Base-by-base conservation (phyloP, 2,797 vertebrate genomes). In the Sternotherus odoratus region DNA sequence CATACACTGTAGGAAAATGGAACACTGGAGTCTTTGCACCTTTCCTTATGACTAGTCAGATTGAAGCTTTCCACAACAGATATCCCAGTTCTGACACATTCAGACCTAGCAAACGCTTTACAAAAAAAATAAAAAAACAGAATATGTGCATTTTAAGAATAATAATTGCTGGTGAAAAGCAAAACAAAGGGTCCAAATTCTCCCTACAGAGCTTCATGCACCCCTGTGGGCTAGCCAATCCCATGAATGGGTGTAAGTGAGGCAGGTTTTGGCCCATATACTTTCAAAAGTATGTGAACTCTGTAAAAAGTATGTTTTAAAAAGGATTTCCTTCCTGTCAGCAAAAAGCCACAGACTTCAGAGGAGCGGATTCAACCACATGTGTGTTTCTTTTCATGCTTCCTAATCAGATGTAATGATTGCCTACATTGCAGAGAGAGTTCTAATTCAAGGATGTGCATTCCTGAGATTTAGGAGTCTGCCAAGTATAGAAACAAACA, bases 261-360 rank as follows among this genome's bases (percentile, higher is more conserved):
- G 96, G 48, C 15, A 91, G 90, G 81, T 92, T 95, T 95, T 96
- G 89, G 79, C 88, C 96, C 82, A 83, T 57, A 88, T 81, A 91
- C 57, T 49, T 94, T 83, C 80, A 96, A 95, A 96, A 89, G 57
- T 90, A 95, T 96, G 94, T 95, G 95, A 96, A 96, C 94, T 92
- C 51, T 86, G 90, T 88, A 93, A 95, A 94, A 94, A 91, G 89
- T 78, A 92, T 83, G 81, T 92, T 96, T 95, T 95, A 83, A 77
- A 94, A 96, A 96, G 85, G 85, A 95, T 96, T 97, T 97, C 95
- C 96, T 97, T 96, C 96, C 95, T 96, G 95, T 96, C 89, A 96
- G 95, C 84, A 96, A 93, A 96, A 92, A 93, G 53, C 69, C 87
- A 82, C 39, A 95, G 94, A 96, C 96, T 95, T 79, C 82, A 91